Percentiles rank a stretch among this genome's conserved stretches.
These are phyloP conservation scores for Melanerpes formicivorus DNA, from an alignment of 2,113 vertebrate species.

Conservation along the genomic window DNA sequence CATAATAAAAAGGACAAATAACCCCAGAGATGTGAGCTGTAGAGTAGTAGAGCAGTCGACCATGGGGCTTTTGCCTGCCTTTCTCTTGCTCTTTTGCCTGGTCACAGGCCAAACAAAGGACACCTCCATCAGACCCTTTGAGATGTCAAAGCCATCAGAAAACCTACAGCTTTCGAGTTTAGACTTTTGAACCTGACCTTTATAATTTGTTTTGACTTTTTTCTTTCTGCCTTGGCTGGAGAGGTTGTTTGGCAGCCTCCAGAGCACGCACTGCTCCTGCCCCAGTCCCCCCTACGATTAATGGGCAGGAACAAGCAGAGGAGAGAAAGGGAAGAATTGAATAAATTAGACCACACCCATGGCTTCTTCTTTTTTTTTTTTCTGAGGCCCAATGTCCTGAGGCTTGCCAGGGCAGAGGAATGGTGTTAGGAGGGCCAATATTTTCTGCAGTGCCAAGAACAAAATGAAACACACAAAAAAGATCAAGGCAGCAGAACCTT, in stretches of 20 bases:
- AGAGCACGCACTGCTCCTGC: conserved; percentile 54
- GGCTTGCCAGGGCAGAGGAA: conserved; percentile 28
- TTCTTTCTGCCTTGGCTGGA: conserved; percentile 47
- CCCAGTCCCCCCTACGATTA: conserved; percentile 50
- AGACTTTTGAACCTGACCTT: conserved; percentile 54
- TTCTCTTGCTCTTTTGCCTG: neutral
- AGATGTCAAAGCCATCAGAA: conserved; percentile 55
- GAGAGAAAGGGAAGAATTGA: neutral
- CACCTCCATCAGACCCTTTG: conserved; percentile 50
- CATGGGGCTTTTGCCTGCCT: neutral
- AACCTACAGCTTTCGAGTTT: conserved; percentile 1
- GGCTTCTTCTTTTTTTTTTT: neutral
- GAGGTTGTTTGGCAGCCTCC: conserved; percentile 39
- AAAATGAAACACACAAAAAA: neutral
- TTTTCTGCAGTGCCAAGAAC: neutral
- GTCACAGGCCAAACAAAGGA: conserved; percentile 46
- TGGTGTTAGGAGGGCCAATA: neutral
- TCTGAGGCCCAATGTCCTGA: neutral
- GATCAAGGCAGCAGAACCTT: neutral
- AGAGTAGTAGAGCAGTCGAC: neutral
- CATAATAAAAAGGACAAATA: neutral
- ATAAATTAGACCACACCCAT: conserved; percentile 42
- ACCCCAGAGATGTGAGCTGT: neutral
- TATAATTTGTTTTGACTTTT: neutral
- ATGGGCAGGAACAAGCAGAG: neutral